Evolutionary conservation across 2,113 vertebrate species (phyloP).

Genomic region (Mormyrus iriodes): DNA sequence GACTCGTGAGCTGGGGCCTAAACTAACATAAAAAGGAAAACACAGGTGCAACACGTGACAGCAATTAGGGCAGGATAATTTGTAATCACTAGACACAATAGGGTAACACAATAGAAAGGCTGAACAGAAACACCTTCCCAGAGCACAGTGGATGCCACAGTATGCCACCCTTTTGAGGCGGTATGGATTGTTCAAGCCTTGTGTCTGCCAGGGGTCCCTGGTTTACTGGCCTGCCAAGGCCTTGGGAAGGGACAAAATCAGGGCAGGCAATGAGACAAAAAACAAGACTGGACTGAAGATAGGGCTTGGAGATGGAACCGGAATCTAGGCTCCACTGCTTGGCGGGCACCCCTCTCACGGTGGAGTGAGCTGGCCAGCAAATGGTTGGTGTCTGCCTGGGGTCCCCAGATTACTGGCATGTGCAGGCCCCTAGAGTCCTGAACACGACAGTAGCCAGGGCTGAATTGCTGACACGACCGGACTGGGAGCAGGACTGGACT

Average conservation of each 20-base stretch:
- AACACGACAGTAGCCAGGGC: neutral
- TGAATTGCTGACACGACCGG: neutral
- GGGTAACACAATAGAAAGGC: neutral
- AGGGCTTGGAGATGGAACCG: neutral
- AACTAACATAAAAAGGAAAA: neutral
- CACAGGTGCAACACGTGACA: neutral
- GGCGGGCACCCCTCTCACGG: neutral
- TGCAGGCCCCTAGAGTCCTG: neutral
- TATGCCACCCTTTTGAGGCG: neutral
- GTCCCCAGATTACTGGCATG: neutral
- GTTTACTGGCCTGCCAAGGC: neutral
- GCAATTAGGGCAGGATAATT: neutral
- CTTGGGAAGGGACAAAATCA: neutral
- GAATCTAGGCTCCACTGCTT: neutral
- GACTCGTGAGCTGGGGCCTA: neutral
- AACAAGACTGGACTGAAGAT: neutral
- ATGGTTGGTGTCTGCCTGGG: neutral
- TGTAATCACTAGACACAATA: neutral
- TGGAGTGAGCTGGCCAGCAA: neutral
- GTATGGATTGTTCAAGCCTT: neutral
- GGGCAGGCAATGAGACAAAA: neutral
- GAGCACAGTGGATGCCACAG: neutral
- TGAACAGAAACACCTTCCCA: neutral
- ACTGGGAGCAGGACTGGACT: neutral
- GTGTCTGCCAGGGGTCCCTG: neutral